phyloP scores from a whole-genome alignment of 2,113 vertebrate genomes.

The Gambusia affinis region DNA sequence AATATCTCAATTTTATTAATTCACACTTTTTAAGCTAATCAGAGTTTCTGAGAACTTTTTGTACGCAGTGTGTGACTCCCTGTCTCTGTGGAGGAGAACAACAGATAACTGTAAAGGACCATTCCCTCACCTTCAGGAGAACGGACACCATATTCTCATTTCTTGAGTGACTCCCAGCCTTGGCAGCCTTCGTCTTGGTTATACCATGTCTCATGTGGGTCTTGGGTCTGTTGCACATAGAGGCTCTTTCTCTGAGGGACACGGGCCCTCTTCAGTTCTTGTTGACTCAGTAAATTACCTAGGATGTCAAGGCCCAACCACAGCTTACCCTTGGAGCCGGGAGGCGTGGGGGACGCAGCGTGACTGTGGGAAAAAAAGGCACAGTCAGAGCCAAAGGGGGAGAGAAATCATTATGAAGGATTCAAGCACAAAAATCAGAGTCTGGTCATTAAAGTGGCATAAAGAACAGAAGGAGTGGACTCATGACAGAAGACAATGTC shows the following conservation, averaged over 20 bases:
- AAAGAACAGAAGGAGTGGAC: not conserved
- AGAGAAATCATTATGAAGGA: conserved; percentile 30
- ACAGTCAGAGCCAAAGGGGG: conserved; percentile 24
- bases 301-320: conserved; percentile 75
- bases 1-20: not conserved
- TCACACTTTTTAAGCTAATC: not conserved
- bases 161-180: conserved; percentile 47
- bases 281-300: conserved; percentile 78
- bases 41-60: no score
- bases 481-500: not conserved
- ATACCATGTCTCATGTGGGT: conserved; percentile 63
- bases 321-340: conserved; percentile 68
- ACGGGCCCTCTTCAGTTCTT: conserved; percentile 75
- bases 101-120: not conserved
- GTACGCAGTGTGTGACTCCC: no score
- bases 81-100: not conserved
- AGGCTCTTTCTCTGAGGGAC: conserved; percentile 74
- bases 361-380: conserved; percentile 35
- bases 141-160: not conserved
- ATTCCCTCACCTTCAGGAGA: conserved; percentile 1
- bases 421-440: conserved; percentile 5
- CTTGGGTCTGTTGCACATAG: conserved; percentile 54
- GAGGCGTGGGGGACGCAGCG: not conserved
- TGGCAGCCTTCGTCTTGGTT: conserved; percentile 48
- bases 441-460: not conserved